Conservation (phyloP, 1,140 invertebrate species). For the Helicoverpa armigera region DNA sequence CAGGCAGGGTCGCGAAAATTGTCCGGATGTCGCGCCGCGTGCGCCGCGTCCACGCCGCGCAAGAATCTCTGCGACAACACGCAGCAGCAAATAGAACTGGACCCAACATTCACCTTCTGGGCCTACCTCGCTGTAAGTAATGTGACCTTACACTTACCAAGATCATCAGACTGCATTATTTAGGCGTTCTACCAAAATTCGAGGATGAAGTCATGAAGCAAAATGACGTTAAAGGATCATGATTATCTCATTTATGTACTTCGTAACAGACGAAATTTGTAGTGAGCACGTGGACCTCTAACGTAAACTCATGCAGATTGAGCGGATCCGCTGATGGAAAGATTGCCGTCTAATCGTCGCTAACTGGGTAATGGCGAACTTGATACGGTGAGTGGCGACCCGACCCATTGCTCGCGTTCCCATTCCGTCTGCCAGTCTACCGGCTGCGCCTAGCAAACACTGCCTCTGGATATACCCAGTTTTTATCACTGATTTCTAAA, state of each 20-base stretch:
- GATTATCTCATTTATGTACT: constrained; percentile 28
- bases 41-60: constrained; percentile 87
- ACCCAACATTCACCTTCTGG: constrained; percentile 91
- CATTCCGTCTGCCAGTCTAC: constrained; percentile 45
- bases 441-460: constrained; percentile 35
- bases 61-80: constrained; percentile 88
- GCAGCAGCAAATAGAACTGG: constrained; percentile 87
- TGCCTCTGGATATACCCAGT: constrained; percentile 6
- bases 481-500: constrained; percentile 19
- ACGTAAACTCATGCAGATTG: constrained; percentile 61
- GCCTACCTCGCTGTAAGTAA: constrained; percentile 88
- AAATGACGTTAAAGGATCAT: constrained; percentile 25
- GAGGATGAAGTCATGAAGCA: constrained; percentile 33
- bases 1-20: constrained; percentile 63
- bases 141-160: not conserved
- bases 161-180: constrained; percentile 9
- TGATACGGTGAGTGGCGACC: constrained; percentile 63
- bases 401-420: constrained; percentile 66
- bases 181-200: not conserved
- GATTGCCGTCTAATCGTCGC: constrained; percentile 74
- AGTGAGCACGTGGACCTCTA: constrained; percentile 57
- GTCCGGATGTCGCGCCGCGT: constrained; percentile 76
- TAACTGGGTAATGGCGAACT: constrained; percentile 82
- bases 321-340: constrained; percentile 73
- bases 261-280: constrained; percentile 22